A percentile compares a stretch with the other conserved stretches of the same genome.
Evolutionary conservation across 2,113 vertebrate genomes (phyloP).

Genomic region (Pleuronectes platessa): DNA sequence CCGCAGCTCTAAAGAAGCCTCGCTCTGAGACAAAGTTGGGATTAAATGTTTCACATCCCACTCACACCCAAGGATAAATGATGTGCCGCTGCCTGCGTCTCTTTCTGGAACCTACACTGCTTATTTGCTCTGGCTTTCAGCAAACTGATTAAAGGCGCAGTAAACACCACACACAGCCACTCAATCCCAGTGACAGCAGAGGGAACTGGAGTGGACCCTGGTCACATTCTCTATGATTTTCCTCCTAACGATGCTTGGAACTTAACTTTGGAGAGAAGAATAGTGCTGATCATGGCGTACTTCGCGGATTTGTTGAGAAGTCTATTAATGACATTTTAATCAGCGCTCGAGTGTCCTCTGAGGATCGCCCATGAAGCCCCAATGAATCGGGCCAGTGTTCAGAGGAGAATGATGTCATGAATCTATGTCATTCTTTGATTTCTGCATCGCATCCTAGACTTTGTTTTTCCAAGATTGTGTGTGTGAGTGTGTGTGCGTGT

Average conservation of each 20-base stretch:
- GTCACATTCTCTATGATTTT: constrained; percentile 26
- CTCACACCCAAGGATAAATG: constrained; percentile 53
- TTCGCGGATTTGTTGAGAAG: constrained; percentile 22
- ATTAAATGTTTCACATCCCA: constrained; percentile 36
- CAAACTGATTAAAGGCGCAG: constrained; percentile 54
- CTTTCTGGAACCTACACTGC: constrained; percentile 39
- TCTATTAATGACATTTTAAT: constrained; percentile 69
- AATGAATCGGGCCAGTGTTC: constrained; percentile 40
- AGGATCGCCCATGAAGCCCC: constrained; percentile 29
- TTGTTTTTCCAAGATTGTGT: constrained; percentile 14
- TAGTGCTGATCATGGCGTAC: constrained; percentile 40
- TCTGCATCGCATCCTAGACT: constrained; percentile 31
- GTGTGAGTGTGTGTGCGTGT: too few relatives aligned
- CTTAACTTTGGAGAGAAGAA: constrained; percentile 54
- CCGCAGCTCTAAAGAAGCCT: background rate
- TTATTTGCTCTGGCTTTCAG: constrained; percentile 50
- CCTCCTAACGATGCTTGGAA: constrained; percentile 60
- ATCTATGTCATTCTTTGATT: constrained; percentile 55
- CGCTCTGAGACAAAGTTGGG: too few relatives aligned
- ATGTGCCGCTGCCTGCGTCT: constrained; percentile 47
- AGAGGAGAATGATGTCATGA: constrained; percentile 33
- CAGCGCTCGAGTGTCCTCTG: constrained; percentile 50
- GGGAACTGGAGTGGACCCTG: constrained; percentile 39
- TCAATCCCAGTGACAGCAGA: too few relatives aligned
- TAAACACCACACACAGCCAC: constrained; percentile 35